A percentile compares a stretch with the other conserved stretches of the same genome.
phyloP scores from a whole-genome alignment of 2,113 vertebrate genomes.

The Thunnus maccoyii region DNA sequence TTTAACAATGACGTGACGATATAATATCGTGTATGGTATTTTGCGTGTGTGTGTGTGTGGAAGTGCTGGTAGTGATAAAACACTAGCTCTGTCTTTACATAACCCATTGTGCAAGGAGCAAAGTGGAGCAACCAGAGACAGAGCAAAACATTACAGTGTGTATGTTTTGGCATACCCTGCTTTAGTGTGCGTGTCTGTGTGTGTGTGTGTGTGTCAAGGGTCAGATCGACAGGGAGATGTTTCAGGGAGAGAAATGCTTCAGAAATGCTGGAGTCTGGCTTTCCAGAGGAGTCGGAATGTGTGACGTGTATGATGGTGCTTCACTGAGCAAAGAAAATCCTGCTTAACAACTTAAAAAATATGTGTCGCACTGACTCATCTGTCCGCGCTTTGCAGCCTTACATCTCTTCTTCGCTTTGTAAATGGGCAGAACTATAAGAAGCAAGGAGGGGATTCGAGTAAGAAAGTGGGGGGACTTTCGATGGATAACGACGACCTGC shows the following conservation, averaged over 20 bases:
- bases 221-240: constrained; percentile 40
- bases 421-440: neutral
- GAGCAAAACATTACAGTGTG: constrained; percentile 31
- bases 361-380: constrained; percentile 5
- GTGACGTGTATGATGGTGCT: constrained; percentile 5
- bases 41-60: constrained; percentile 17
- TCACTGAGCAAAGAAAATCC: constrained; percentile 28
- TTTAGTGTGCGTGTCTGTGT: constrained; percentile 13
- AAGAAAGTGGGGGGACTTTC: neutral
- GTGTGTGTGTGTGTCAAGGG: constrained; percentile 32
- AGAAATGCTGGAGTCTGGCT: constrained; percentile 46
- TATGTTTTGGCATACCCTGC: constrained; percentile 20
- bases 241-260: constrained; percentile 23
- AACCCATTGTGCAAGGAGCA: constrained; percentile 34
- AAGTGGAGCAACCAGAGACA: constrained; percentile 44
- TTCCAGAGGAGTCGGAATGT: constrained; percentile 11
- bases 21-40: constrained; percentile 10
- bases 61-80: constrained; percentile 6
- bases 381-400: constrained; percentile 1
- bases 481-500: too few species aligned
- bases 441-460: neutral
- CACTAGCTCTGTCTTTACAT: constrained; percentile 48
- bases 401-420: neutral
- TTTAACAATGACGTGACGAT: constrained; percentile 37
- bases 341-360: constrained; percentile 12